Evolutionary conservation across 2,797 vertebrate species (phyloP).

Genomic region (Salmo trutta): DNA sequence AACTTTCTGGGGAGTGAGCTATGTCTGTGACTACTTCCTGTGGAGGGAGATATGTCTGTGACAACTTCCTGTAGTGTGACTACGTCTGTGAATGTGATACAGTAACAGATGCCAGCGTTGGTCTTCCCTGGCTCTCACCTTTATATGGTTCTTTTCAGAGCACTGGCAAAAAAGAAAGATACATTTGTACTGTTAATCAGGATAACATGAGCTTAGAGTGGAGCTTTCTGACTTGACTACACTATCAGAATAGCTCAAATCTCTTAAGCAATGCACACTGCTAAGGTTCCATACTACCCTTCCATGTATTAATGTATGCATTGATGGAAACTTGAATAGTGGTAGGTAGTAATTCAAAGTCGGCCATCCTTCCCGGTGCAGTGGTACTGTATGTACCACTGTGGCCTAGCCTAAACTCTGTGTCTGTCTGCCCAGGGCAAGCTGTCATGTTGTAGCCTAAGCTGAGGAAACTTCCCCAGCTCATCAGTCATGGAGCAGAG

Average conservation of each 20-base stretch:
- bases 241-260: too few relatives aligned
- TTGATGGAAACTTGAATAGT: neutral
- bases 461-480: constrained; percentile 51
- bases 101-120: too few relatives aligned
- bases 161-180: too few relatives aligned
- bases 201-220: too few relatives aligned
- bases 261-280: too few relatives aligned
- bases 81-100: neutral
- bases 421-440: constrained; percentile 72
- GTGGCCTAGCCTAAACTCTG: constrained; percentile 70
- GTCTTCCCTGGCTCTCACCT: too few relatives aligned
- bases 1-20: constrained; percentile 45
- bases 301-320: too few relatives aligned
- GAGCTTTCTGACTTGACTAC: too few relatives aligned
- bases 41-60: constrained; percentile 6
- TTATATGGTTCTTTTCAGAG: too few relatives aligned
- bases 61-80: neutral
- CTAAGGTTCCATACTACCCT: too few relatives aligned
- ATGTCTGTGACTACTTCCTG: constrained; percentile 16
- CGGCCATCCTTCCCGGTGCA: constrained; percentile 21
- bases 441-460: constrained; percentile 67
- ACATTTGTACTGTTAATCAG: too few relatives aligned
- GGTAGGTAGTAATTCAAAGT: neutral
- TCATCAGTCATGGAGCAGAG: constrained; percentile 78
- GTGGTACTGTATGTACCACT: constrained; percentile 59